Base-by-base conservation (phyloP, 2,888 invertebrate species). In the Hoplodrina blanda region DNA sequence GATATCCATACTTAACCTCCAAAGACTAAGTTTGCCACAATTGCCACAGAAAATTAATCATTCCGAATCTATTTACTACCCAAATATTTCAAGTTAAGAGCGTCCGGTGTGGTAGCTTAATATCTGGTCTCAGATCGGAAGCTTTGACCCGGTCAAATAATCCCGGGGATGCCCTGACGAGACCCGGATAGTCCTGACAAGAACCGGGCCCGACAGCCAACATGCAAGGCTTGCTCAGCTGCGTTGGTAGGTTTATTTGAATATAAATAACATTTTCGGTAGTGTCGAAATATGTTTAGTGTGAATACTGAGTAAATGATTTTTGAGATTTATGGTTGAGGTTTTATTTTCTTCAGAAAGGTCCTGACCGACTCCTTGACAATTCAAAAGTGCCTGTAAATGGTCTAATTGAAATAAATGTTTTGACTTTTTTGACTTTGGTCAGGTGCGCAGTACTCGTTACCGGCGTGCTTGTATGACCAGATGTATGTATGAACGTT, bases 101-200 rank as follows among this genome's bases (percentile, higher is more conserved):
- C 71, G 61, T 59, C 63, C 63, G 57, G 71, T 67, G 60, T 54
- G 46, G 53, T 53, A 69, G 80, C 80, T 84, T 84, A 84, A 50
- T 66, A 76, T 60, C 70, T 65, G 71, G 76, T 73, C 73, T 69
- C 56, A 57, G 68, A 63, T 76, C 57, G 66, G 66, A 68, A 71
- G 82, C 73, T 74, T 46, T 69, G 84, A 65, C 41, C 81, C 69
- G 80, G 69, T 60, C 78, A 74, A 69, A 75, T 85, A 84, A 85
- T 84, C 84, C 86, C 56, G 66, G 73, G 68, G 62, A 65, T 60
- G 69, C 68, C 69, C 55, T 50, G 70, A 68, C 80, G 63, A 69
- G 76, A 56, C 69, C 60, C 73, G 79, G 70, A 59, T 62, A 68
- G 75, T 54, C 69, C 60, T 53, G 81, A 76, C 83, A 75, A 74